Conservation (phyloP, 1,140 invertebrate genomes). For the Radopholus similis region DNA sequence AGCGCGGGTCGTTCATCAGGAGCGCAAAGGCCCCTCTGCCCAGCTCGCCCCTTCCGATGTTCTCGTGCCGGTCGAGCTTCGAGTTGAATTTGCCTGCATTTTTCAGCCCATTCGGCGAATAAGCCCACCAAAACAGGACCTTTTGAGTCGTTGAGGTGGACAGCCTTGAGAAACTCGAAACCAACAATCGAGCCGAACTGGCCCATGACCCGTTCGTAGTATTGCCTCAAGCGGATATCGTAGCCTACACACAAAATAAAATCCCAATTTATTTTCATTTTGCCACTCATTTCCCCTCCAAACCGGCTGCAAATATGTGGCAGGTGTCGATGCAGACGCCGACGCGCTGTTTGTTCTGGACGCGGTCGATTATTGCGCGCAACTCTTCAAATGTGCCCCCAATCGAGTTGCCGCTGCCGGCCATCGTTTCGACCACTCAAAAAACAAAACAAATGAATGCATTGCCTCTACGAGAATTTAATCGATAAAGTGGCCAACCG, state of each 20-base stretch:
- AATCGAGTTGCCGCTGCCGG: conserved; percentile 63
- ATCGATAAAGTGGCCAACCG: conserved; percentile 34
- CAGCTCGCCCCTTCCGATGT: conserved; percentile 65
- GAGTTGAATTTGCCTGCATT: no score
- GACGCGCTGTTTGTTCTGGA: conserved; percentile 63
- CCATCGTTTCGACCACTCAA: conserved; percentile 64
- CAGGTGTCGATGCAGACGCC: conserved; percentile 66
- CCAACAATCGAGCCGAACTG: conserved; percentile 64
- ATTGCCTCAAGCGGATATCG: conserved; percentile 61
- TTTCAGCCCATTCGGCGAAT: conserved; percentile 10
- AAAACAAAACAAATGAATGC: conserved; percentile 15
- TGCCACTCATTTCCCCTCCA: no score
- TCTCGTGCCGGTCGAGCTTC: conserved; percentile 64
- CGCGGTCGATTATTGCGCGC: conserved; percentile 62
- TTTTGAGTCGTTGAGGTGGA: conserved; percentile 66
- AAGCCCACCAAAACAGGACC: conserved; percentile 48
- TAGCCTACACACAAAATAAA: conserved; percentile 60
- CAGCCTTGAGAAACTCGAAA: conserved; percentile 63
- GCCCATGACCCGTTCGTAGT: conserved; percentile 61
- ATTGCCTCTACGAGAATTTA: background rate
- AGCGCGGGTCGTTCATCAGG: conserved; percentile 63
- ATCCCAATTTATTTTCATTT: no score
- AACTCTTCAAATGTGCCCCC: conserved; percentile 65
- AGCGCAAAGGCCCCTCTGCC: conserved; percentile 61
- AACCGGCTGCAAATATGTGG: conserved; percentile 66